Base-by-base conservation (phyloP, 1,140 invertebrate genomes). In the Amphibalanus amphitrite region DNA sequence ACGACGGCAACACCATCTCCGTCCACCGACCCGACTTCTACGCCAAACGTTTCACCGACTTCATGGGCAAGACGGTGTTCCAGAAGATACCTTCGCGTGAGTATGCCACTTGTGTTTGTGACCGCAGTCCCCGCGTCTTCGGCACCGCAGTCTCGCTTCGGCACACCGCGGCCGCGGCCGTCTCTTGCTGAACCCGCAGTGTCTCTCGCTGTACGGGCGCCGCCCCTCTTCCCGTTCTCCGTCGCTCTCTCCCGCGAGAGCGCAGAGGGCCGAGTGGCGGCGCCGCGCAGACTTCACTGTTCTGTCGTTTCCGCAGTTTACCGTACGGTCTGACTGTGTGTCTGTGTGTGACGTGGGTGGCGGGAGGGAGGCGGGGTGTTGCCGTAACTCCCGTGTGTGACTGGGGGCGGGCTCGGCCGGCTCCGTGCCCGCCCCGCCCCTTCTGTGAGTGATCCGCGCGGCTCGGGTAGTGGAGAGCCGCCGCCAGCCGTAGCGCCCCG, bases 81-180 rank as follows among this genome's bases (percentile, higher is more conserved):
- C 94, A 92, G 83, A 97, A 97, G 82, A 94, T 96, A 82, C 92
- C 92, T 79, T 96, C 94, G 85, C 92, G 94, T 97, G 90, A 95
- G 93, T 82, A 23, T 20, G 47, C 10, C 17, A 20, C 6, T 13
- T 23, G 6, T 20, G 47, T 23, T 20, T 59, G 13, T 23, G 47
- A 8, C 6, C 1, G 47, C 20, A 1, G 47, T 23, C 20, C 23
- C 23, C 47, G 47, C 20, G 20, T 20, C 47, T 1, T 3, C 17
- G 13, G 47, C 47, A 59, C 47, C 47, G 47, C 47, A 59, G 47
- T 23, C 1, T 23, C 17, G 47, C 47, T 59, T 59, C 47, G 13
- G 47, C 47, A 59, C 47, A 1, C 47, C 47, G 13, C 13, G 47
- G 38, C 23, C 10, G 13, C 47, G 1, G 10, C 47, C 23, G 47